phyloP scores from a whole-genome alignment of 2,888 invertebrate genomes.

The Hartigia nigra region DNA sequence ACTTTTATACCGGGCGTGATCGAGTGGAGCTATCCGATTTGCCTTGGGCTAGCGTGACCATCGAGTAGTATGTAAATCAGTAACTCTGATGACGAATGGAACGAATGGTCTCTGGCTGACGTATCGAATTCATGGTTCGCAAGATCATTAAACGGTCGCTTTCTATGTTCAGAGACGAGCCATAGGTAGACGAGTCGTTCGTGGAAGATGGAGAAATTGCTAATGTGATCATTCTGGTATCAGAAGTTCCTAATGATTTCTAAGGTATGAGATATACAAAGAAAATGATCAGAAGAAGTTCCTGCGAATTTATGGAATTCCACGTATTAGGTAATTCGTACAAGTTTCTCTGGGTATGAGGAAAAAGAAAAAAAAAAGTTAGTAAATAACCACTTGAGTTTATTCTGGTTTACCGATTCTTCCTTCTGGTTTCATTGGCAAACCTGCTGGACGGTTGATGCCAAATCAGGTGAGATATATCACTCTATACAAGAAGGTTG shows the following conservation, averaged over 20 bases:
- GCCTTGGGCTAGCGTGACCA: not conserved
- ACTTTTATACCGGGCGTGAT: not conserved
- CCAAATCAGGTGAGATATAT: not conserved
- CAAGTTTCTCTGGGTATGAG: not conserved
- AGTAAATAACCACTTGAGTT: not conserved
- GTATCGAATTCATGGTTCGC: slow-evolving; percentile 6
- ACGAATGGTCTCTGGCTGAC: not conserved
- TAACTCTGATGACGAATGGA: slow-evolving; percentile 6
- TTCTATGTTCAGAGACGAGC: not conserved
- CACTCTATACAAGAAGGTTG: not conserved
- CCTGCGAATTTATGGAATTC: not conserved
- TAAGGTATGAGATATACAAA: not conserved
- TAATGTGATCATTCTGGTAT: not conserved
- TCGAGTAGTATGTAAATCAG: slow-evolving; percentile 2
- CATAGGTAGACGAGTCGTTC: not conserved
- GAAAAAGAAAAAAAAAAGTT: not conserved
- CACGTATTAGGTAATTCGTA: not conserved
- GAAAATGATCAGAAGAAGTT: not conserved
- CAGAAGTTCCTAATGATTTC: not conserved
- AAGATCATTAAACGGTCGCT: slow-evolving; percentile 4
- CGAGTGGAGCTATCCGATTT: not conserved
- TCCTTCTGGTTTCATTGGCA: not conserved
- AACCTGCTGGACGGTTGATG: not conserved
- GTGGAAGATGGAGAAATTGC: not conserved
- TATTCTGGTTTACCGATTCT: not conserved